These are phyloP conservation scores for Bimastos eiseni DNA, from an alignment of 2,888 invertebrate genomes.

Conservation along the genomic window DNA sequence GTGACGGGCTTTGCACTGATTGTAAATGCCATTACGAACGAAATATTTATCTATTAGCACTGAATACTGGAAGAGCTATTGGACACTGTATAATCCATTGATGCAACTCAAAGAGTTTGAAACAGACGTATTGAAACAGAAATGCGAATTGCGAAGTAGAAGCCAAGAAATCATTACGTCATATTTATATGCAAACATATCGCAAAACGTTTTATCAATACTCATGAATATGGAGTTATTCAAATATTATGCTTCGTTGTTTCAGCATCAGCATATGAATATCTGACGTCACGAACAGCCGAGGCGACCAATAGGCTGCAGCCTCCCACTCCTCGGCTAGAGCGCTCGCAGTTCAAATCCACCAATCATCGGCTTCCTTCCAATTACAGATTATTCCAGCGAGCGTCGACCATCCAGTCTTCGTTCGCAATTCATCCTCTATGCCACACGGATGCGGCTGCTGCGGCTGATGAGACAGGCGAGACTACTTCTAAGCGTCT, in stretches of 20 bases:
- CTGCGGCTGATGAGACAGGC: not conserved
- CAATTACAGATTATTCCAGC: not conserved
- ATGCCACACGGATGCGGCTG: not conserved
- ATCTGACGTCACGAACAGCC: not conserved
- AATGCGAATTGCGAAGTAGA: too few species aligned
- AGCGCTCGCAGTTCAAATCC: slow-evolving; percentile 4
- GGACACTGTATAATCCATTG: too few species aligned
- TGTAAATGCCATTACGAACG: too few species aligned
- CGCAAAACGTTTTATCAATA: too few species aligned
- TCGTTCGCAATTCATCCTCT: not conserved
- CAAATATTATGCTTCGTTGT: not conserved
- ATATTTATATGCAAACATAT: too few species aligned
- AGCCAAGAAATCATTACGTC: too few species aligned
- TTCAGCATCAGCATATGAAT: not conserved
- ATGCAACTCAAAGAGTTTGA: too few species aligned
- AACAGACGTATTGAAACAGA: too few species aligned
- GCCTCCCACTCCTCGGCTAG: not conserved
- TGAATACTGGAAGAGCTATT: too few species aligned
- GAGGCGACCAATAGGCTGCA: not conserved
- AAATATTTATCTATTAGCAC: too few species aligned
- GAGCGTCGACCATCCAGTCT: not conserved
- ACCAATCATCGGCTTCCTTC: not conserved
- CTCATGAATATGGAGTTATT: too few species aligned
- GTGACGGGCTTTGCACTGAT: too few species aligned
- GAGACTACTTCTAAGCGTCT: not conserved